Evolutionary conservation across 1,140 invertebrate genomes (phyloP).

Genomic region (Bombus pascuorum): DNA sequence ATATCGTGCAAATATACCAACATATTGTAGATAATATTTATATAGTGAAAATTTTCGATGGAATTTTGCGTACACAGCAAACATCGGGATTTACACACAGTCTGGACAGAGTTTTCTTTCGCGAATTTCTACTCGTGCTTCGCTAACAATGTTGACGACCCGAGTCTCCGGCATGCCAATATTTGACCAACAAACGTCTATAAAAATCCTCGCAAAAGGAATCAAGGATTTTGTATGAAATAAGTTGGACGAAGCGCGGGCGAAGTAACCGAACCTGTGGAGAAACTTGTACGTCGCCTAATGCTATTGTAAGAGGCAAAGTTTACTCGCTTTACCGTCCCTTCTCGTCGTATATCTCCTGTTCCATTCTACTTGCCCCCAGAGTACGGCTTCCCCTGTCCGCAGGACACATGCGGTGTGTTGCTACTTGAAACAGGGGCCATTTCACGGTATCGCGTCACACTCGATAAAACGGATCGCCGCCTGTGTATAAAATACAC

Average conservation of each 20-base stretch:
- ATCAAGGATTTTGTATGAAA: conserved; percentile 24
- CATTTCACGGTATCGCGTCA: conserved; percentile 13
- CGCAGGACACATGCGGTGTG: neutral
- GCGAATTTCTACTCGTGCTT: neutral
- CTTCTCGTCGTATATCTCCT: neutral
- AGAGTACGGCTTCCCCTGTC: neutral
- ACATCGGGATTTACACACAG: neutral
- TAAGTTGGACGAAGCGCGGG: neutral
- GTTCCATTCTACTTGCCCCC: neutral
- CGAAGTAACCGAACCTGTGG: conserved; percentile 25
- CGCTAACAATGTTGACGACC: conserved; percentile 35
- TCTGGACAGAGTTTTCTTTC: neutral
- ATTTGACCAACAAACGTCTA: conserved; percentile 21
- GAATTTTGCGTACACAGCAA: too few relatives aligned
- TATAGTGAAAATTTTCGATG: neutral
- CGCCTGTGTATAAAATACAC: neutral
- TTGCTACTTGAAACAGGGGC: neutral
- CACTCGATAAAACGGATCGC: neutral
- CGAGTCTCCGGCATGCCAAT: neutral
- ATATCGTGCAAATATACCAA: neutral
- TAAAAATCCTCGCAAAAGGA: conserved; percentile 6
- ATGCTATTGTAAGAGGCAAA: conserved; percentile 57
- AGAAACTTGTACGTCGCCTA: conserved; percentile 52
- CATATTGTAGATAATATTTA: neutral
- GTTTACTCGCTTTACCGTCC: conserved; percentile 34